Base-by-base conservation (phyloP, 2,113 vertebrate genomes). In the Tauraco erythrolophus region DNA sequence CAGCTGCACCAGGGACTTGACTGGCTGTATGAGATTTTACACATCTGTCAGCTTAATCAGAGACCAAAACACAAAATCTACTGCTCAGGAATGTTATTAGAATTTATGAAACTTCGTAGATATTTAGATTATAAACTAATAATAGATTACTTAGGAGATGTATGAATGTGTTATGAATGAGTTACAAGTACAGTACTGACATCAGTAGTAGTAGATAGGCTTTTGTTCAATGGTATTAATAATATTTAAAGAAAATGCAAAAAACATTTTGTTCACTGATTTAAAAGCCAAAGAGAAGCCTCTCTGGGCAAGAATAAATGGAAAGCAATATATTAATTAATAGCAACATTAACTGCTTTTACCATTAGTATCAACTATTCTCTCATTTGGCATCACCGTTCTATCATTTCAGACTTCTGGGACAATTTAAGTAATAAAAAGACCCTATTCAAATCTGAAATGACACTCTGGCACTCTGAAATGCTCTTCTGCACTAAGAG, bases 41-140 rank as follows among this genome's bases (percentile, higher is more conserved):
- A 86, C 50, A 82, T 88, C 84, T 94, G 84, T 91, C 88, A 92
- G 19, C 53, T 88, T 90, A 68, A 94, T 78, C 56, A 90, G 75
- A 92, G 66, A 89, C 53, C 62, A 92, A 92, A 95, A 50, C 58
- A 89, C 64, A 86, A 53, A 84, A 94, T 65, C 78, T 60, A 17
- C 50, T 56, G 30, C 39, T 89, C 39, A 65, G 41, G 57, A 96
- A 92, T 37, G 62, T 57, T 77, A 84, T 22, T 66, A 68, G 48
- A 79, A 66, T 88, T 94, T 33, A 39, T 61, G 15, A 60, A 80
- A 60, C 21, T 64, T 77, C 35, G n/a, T 27, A 53, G 54, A 64
- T 66, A 35, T 77, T 89, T 24, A 61, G 39, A 41, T 48, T 79
- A 58, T 37, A 77, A 70, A 75, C 28, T 45, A 84, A 58, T 80